phyloP scores from a whole-genome alignment of 1,140 invertebrate species.

The Cryptotermes secundus region DNA sequence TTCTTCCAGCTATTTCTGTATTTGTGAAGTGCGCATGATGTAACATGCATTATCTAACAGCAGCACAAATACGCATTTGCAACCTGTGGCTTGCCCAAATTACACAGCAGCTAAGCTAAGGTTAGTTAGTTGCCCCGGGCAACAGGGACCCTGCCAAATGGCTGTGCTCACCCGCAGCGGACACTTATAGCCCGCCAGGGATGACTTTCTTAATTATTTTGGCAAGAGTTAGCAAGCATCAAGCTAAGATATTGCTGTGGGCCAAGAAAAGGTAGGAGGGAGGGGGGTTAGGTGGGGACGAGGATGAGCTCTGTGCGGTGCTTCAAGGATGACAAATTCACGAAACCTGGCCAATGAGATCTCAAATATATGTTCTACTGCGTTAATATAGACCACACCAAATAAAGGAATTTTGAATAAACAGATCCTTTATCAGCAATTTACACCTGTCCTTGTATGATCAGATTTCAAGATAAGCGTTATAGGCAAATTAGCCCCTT shows the following conservation, averaged over 20 bases:
- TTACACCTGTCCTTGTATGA: too few relatives aligned
- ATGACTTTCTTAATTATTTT: slow-evolving; percentile 36
- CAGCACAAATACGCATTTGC: slow-evolving; percentile 5
- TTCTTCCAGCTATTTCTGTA: neutral
- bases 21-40: neutral
- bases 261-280: slow-evolving; percentile 24
- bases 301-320: neutral
- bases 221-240: slow-evolving; percentile 27
- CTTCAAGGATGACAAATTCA: slow-evolving; percentile 15
- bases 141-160: slow-evolving; percentile 30
- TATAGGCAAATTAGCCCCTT: too few relatives aligned
- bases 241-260: neutral
- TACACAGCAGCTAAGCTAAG: slow-evolving; percentile 8
- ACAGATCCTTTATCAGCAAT: too few relatives aligned
- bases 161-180: slow-evolving; percentile 18
- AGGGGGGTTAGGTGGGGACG: neutral
- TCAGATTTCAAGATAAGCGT: too few relatives aligned
- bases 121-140: slow-evolving; percentile 27
- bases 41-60: neutral
- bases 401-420: neutral
- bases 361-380: neutral
- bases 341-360: slow-evolving; percentile 18
- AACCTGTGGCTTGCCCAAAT: slow-evolving; percentile 16
- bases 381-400: neutral
- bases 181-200: slow-evolving; percentile 33